Percentiles rank a stretch among this genome's conserved stretches.
Conservation (phyloP, 2,888 invertebrate species). For the Heliconius ethilla region DNA sequence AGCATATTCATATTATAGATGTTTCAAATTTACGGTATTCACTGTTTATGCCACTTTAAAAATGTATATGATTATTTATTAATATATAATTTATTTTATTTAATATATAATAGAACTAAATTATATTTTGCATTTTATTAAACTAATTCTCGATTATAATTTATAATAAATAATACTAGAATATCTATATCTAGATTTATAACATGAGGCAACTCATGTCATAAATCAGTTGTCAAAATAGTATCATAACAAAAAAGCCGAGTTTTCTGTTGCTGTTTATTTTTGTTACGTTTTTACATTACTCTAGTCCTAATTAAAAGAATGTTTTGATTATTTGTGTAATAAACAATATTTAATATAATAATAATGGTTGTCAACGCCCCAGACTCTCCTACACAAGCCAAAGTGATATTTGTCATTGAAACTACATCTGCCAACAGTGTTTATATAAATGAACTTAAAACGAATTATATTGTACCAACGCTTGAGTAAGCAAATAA, state of each 20-base stretch:
- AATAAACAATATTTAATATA: background rate
- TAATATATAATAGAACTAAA: too few relatives aligned
- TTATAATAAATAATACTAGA: too few relatives aligned
- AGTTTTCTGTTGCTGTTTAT: background rate
- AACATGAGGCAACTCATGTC: background rate
- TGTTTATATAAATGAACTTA: slow-evolving; percentile 94
- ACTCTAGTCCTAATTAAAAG: background rate
- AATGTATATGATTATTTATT: too few relatives aligned
- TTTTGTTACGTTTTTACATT: slow-evolving; percentile 6
- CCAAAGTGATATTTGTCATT: slow-evolving; percentile 95
- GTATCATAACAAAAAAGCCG: slow-evolving; percentile 24
- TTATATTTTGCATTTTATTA: too few relatives aligned
- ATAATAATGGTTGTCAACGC: slow-evolving; percentile 71
- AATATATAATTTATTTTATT: too few relatives aligned
- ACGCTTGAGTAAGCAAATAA: slow-evolving; percentile 91
- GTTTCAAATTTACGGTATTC: background rate
- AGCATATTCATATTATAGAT: background rate
- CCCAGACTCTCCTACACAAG: slow-evolving; percentile 76
- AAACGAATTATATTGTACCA: slow-evolving; percentile 93
- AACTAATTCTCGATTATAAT: too few relatives aligned
- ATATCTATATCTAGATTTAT: background rate
- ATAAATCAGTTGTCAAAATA: slow-evolving; percentile 12
- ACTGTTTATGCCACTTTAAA: too few relatives aligned
- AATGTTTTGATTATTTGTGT: slow-evolving; percentile 12
- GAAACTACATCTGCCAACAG: slow-evolving; percentile 96